These are phyloP conservation scores for Hydrozoanthus gracilis DNA, from an alignment of 92 coral and sea anemone species.

Conservation along the genomic window DNA sequence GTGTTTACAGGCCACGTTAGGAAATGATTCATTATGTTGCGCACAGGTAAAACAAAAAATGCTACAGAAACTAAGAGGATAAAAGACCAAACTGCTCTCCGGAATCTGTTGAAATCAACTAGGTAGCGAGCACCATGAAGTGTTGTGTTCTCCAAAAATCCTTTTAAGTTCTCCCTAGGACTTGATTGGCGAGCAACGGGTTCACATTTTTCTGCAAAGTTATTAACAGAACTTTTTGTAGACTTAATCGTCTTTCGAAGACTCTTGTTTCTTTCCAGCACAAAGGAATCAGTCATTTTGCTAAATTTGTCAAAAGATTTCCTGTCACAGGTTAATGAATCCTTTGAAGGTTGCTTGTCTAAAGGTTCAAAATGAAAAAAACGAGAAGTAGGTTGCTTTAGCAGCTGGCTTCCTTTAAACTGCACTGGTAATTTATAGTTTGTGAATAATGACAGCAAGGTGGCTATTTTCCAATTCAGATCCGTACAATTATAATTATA, in stretches of 20 bases:
- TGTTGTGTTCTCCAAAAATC: constrained; percentile 43
- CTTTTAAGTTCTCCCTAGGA: neutral
- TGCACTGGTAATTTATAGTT: no score
- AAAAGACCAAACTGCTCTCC: constrained; percentile 45
- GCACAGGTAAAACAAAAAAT: constrained; percentile 27
- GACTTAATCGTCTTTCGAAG: neutral
- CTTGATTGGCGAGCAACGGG: neutral
- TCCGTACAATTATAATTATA: no score
- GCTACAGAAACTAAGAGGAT: constrained; percentile 15
- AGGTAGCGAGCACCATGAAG: constrained; percentile 61
- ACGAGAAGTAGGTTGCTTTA: no score
- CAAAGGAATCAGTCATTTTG: neutral
- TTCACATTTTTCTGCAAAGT: neutral
- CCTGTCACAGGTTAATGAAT: no score
- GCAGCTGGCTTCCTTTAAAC: no score
- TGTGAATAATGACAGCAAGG: no score
- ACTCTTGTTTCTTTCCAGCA: neutral
- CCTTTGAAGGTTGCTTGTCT: no score
- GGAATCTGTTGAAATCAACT: neutral
- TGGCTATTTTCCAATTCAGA: no score
- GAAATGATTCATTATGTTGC: constrained; percentile 8
- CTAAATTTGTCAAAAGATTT: no score
- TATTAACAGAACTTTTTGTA: neutral
- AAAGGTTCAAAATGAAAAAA: no score
- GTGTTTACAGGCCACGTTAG: constrained; percentile 34